phyloP scores from a whole-genome alignment of 2,888 invertebrate species.

The Cylloceria caligata region DNA sequence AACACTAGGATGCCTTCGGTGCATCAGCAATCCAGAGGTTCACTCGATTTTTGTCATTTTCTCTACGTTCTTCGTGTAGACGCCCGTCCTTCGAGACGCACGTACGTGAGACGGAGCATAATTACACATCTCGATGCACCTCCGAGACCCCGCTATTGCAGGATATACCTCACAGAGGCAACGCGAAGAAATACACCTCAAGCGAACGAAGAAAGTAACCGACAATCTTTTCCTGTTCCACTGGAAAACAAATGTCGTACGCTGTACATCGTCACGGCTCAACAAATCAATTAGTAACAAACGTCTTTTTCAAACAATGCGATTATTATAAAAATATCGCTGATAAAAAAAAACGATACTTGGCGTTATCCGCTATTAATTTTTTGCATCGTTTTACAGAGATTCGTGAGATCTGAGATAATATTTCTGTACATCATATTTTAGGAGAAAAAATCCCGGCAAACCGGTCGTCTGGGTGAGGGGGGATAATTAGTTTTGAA shows the following conservation, averaged over 20 bases:
- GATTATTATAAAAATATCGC: neutral
- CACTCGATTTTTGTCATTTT: constrained; percentile 27
- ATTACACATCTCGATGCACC: constrained; percentile 62
- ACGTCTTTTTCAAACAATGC: neutral
- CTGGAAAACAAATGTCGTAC: constrained; percentile 11
- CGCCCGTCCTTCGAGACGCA: constrained; percentile 70
- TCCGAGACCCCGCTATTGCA: constrained; percentile 40
- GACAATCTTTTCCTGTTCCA: neutral
- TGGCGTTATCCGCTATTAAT: neutral
- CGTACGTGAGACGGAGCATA: constrained; percentile 73
- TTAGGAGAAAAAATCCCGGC: constrained; percentile 32
- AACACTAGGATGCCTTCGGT: neutral
- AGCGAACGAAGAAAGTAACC: constrained; percentile 1
- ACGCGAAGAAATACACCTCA: neutral
- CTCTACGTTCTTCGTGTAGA: neutral
- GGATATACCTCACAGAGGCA: neutral
- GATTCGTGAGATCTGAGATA: constrained; percentile 33
- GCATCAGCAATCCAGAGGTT: constrained; percentile 14
- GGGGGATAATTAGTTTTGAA: constrained; percentile 19
- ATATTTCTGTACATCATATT: constrained; percentile 33
- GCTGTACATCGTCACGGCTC: neutral
- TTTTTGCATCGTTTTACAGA: too few relatives aligned
- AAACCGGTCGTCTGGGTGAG: constrained; percentile 5
- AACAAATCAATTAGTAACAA: too few relatives aligned
- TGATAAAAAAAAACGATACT: neutral